Evolutionary conservation across 2,888 invertebrate species (phyloP).

Genomic region (Dromius quadrimaculatus): DNA sequence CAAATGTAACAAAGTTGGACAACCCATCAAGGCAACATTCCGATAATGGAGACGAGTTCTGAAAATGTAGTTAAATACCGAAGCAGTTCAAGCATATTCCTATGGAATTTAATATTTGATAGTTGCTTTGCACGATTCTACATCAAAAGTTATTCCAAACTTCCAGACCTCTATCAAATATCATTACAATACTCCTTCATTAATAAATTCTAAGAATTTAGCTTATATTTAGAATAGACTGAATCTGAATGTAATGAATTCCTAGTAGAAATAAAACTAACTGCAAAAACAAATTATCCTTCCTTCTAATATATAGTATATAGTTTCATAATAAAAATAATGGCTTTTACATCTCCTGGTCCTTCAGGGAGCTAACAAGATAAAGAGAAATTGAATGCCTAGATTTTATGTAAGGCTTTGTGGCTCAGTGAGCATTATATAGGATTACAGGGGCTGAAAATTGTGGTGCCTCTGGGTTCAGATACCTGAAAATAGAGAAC

Average conservation of each 20-base stretch:
- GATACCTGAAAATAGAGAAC: slow-evolving; percentile 33
- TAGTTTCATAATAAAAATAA: slow-evolving; percentile 41
- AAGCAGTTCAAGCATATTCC: too few species aligned
- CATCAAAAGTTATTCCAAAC: slow-evolving; percentile 39
- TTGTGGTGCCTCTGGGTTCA: slow-evolving; percentile 31
- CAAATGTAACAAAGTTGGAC: too few species aligned
- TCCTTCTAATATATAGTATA: too few species aligned
- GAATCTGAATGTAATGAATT: too few species aligned
- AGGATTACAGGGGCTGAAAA: slow-evolving; percentile 45
- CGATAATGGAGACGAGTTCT: too few species aligned
- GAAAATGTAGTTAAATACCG: too few species aligned
- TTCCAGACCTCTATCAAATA: slow-evolving; percentile 10
- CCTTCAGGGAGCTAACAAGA: slow-evolving; percentile 25
- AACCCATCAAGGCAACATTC: too few species aligned
- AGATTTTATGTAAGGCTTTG: slow-evolving; percentile 42
- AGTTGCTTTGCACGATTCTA: slow-evolving; percentile 36
- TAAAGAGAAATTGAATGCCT: slow-evolving; percentile 34
- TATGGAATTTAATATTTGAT: slow-evolving; percentile 44
- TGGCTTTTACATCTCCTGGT: slow-evolving; percentile 20
- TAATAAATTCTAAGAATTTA: background rate
- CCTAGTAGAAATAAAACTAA: too few species aligned
- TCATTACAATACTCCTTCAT: slow-evolving; percentile 23
- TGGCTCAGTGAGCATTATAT: slow-evolving; percentile 43
- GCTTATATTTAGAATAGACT: too few species aligned
- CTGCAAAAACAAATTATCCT: too few species aligned